A percentile compares a stretch with the other conserved stretches of the same genome.
These are phyloP conservation scores for Drosophila serrata DNA, from an alignment of 1,140 invertebrate species.

Conservation along the genomic window DNA sequence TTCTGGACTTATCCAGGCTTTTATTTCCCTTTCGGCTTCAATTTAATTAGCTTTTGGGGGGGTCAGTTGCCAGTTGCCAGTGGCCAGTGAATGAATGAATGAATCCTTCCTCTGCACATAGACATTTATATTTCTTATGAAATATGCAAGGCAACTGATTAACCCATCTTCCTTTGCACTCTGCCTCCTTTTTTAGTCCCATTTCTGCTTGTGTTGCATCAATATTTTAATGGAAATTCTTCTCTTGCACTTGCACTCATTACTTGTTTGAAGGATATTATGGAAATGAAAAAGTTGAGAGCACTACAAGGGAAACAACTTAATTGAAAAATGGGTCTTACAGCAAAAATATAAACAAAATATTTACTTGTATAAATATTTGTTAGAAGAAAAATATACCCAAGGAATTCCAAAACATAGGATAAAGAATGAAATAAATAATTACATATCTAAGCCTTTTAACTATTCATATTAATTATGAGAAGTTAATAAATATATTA, in stretches of 20 bases:
- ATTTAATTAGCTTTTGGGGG: slow-evolving; percentile 52
- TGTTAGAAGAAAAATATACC: no score
- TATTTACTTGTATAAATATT: neutral
- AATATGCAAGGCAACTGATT: slow-evolving; percentile 35
- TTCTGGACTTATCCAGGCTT: neutral
- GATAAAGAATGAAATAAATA: no score
- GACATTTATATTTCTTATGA: slow-evolving; percentile 20
- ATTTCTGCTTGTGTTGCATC: slow-evolving; percentile 10
- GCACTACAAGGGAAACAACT: neutral
- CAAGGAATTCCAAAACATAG: no score
- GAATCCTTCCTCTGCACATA: slow-evolving; percentile 16
- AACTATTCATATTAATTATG: neutral
- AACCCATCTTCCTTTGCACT: slow-evolving; percentile 17
- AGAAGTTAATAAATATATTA: neutral
- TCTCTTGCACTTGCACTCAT: slow-evolving; percentile 29
- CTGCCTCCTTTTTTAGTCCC: neutral
- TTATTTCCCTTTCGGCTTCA: slow-evolving; percentile 14
- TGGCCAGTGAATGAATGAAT: slow-evolving; percentile 4
- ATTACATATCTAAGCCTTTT: no score
- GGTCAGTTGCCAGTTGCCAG: neutral
- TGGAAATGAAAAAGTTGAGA: neutral
- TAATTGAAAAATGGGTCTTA: neutral
- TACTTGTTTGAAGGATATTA: slow-evolving; percentile 3
- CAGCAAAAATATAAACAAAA: neutral
- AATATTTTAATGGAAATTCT: slow-evolving; percentile 54